Evolutionary conservation across 2,113 vertebrate species (phyloP), one percentile per base, ranked within the genome.

Genomic region (Tonatia bakeri): DNA sequence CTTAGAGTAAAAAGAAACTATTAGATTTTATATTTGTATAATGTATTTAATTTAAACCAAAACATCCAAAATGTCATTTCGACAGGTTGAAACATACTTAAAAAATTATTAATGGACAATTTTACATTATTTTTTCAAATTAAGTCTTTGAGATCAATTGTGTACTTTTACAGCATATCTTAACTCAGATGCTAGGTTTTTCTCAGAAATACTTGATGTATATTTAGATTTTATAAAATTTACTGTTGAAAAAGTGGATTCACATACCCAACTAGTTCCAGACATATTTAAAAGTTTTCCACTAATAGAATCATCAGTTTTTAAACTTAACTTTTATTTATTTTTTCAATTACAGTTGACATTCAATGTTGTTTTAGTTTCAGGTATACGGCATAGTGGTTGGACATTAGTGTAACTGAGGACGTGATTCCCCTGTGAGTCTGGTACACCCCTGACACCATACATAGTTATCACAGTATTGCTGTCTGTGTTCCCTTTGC

Each of bases 161-260:
- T 87, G 9, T 88, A 40, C 31, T 90, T 79, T 72, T 50, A 45
- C 6, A 76, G 67, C 40, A 36, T 75, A 81, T 84, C 43, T 70
- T 79, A 94, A 87, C 87, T 91, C 12, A 87, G 7, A 36, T 75
- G 47, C 40, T 50, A 24, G 70, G 20, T 47, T 93, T 95, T 80
- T 93, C 52, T 85, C 36, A 72, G 90, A 90, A 93, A 79, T 90
- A 85, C 36, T 82, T 86, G 28, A 50, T 91, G 22, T 56, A 1
- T 79, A 45, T 77, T 91, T 96, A 80, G 45, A 69, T 33, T 83
- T 77, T 22, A 72, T 79, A 84, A 93, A 73, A 89, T 79, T 83
- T 94, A 64, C 36, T 67, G 36, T 89, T 83, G 52, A 79, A 89
- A 70, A 91, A 94, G 56, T 91, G 36, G 79, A 45, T 70, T 88